Evolutionary conservation across 2,888 invertebrate species (phyloP).

Genomic region (Eupithecia abbreviata): DNA sequence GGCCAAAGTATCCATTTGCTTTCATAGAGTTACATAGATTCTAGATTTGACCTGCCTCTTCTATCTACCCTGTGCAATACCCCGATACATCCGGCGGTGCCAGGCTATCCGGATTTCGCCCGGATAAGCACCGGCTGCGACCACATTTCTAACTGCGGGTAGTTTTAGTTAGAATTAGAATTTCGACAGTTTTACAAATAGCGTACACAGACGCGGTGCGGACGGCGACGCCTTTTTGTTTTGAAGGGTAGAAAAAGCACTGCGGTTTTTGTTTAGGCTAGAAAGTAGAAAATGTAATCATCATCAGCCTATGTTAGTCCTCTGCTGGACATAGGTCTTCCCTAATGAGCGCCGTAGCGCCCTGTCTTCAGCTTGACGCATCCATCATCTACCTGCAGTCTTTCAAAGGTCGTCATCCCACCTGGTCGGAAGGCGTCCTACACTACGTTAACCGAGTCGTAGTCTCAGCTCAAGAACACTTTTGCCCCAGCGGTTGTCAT

Average conservation of each 20-base stretch:
- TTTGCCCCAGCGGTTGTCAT: too few species aligned
- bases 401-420: too few species aligned
- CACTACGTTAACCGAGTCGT: too few species aligned
- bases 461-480: too few species aligned
- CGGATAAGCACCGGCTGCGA: slow-evolving; percentile 56
- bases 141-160: slow-evolving; percentile 50
- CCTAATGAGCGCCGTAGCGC: too few species aligned
- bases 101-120: slow-evolving; percentile 61
- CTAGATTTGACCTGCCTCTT: neutral
- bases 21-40: neutral
- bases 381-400: too few species aligned
- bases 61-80: slow-evolving; percentile 7
- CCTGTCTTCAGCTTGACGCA: too few species aligned
- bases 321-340: too few species aligned
- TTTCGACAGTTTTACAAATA: slow-evolving; percentile 40
- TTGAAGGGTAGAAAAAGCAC: neutral
- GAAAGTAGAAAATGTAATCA: too few species aligned
- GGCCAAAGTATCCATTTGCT: neutral
- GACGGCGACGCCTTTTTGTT: neutral
- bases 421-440: too few species aligned
- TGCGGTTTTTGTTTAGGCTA: neutral
- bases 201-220: neutral
- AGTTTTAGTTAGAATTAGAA: slow-evolving; percentile 47
- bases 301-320: too few species aligned
- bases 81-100: slow-evolving; percentile 50